Conservation (phyloP, 2,888 invertebrate species). For the Protonemura montana region DNA sequence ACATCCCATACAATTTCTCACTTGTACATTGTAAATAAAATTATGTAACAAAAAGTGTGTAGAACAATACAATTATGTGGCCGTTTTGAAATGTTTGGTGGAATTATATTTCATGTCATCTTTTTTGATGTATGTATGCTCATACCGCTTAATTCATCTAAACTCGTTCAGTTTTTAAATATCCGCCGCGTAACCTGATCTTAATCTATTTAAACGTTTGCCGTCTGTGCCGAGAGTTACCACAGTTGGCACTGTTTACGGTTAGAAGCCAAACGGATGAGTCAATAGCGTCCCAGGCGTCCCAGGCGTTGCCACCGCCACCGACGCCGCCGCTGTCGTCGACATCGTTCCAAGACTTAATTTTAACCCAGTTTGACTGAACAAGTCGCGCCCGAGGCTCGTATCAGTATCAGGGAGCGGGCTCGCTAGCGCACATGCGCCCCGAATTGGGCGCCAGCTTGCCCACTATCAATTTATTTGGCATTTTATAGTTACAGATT, state of each 20-base stretch:
- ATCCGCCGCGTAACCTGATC: conserved; percentile 24
- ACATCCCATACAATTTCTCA: too few species aligned
- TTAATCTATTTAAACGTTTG: conserved; percentile 24
- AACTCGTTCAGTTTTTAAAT: neutral
- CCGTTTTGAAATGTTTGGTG: neutral
- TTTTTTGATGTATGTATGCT: neutral
- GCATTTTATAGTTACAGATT: too few species aligned
- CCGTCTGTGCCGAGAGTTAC: conserved; percentile 9
- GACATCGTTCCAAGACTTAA: neutral
- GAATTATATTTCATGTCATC: neutral
- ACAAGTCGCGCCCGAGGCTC: neutral
- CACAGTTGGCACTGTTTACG: conserved; percentile 22
- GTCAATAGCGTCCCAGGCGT: conserved; percentile 7
- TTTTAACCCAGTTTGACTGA: neutral
- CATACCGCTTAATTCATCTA: neutral
- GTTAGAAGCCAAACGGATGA: neutral
- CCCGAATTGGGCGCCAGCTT: neutral
- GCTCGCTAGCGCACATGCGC: neutral
- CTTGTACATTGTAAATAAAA: too few species aligned
- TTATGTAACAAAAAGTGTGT: too few species aligned
- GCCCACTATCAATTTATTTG: neutral
- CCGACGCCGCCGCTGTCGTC: neutral
- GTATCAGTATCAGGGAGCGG: neutral
- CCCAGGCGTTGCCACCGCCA: neutral
- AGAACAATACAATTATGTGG: too few species aligned